phyloP scores from a whole-genome alignment of 1,140 invertebrate species.

The Ptiloglossa arizonensis region DNA sequence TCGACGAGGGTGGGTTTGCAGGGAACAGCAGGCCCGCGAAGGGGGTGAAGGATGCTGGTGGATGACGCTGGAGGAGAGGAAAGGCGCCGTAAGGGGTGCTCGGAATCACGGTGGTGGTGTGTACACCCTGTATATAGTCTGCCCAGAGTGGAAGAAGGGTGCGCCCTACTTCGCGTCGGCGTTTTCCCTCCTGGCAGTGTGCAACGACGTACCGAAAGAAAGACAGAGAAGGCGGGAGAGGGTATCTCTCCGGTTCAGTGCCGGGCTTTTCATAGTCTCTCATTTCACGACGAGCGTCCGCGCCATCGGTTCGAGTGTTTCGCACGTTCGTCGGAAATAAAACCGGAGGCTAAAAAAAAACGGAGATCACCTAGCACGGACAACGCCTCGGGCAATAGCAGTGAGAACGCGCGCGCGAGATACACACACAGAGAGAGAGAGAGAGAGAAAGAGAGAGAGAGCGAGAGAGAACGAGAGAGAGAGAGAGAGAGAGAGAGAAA shows the following conservation, averaged over 20 bases:
- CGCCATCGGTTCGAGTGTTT: constrained; percentile 46
- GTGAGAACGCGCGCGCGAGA: neutral
- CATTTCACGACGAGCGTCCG: constrained; percentile 63
- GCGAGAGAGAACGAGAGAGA: too few relatives aligned
- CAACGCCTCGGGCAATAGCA: constrained; percentile 35
- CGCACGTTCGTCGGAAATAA: constrained; percentile 38
- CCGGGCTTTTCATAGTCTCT: constrained; percentile 61
- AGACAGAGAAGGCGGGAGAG: constrained; percentile 54
- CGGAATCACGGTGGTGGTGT: constrained; percentile 65
- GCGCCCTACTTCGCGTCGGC: constrained; percentile 76
- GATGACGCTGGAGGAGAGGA: constrained; percentile 37
- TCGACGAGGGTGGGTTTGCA: constrained; percentile 4
- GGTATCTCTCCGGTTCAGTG: constrained; percentile 59
- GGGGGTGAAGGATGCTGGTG: constrained; percentile 41
- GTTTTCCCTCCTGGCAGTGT: constrained; percentile 66
- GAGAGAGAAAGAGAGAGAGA: too few relatives aligned
- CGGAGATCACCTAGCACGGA: constrained; percentile 19
- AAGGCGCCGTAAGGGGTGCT: constrained; percentile 29
- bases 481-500: too few relatives aligned
- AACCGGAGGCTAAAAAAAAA: constrained; percentile 8
- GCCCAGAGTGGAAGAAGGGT: constrained; percentile 72
- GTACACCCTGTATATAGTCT: constrained; percentile 62
- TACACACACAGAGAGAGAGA: too few relatives aligned
- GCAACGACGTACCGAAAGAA: constrained; percentile 39
- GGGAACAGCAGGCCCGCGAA: constrained; percentile 18